Evolutionary conservation across 2,797 vertebrate genomes (phyloP), one percentile per base, ranked within the genome.

Genomic region (Oceanodroma leucorhoa): DNA sequence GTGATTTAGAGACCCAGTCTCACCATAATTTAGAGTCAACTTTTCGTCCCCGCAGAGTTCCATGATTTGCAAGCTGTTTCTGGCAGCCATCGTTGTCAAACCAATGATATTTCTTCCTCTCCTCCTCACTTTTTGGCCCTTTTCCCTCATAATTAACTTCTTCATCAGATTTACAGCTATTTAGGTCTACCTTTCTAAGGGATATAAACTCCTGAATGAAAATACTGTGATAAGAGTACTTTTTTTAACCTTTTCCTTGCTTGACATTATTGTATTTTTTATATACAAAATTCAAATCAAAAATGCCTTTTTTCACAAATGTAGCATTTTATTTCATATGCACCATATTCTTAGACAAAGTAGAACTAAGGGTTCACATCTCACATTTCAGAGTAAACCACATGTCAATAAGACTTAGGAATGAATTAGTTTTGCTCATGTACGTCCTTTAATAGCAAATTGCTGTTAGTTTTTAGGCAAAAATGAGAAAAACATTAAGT

Each of bases 1-100:
- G 90, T 98, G 97, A 98, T 98, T 98, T 97, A 98, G 92, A 92
- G 87, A 98, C 94, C 94, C 83, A 92, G 95, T 93, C 58, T 93
- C 60, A 84, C 93, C 86, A 96, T 98, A 97, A 98, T 97, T 98
- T 97, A 97, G 94, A 96, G 93, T 89, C 93, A 93, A 95, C 94
- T 97, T 97, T 97, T 97, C 23, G 48, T 97, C 89, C 92, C 88
- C 1, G 48, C 54, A 15, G 58, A 96, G 89, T 95, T 95, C 91
- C 83, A 94, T 97, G 97, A 98, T 98, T 98, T 98, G 97, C 96
- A 97, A 97, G 92, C 96, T 94, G 81, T 97, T 97, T 97, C 96
- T 97, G 97, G 95, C 96, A 97, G 94, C 94, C 94, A 78, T 94
- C 6, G 41, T 96, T 84, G 78, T 94, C 93, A 97, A 95, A 96